Conservation (phyloP, 2,888 invertebrate genomes). For the Chaetogeoica ovagalla region DNA sequence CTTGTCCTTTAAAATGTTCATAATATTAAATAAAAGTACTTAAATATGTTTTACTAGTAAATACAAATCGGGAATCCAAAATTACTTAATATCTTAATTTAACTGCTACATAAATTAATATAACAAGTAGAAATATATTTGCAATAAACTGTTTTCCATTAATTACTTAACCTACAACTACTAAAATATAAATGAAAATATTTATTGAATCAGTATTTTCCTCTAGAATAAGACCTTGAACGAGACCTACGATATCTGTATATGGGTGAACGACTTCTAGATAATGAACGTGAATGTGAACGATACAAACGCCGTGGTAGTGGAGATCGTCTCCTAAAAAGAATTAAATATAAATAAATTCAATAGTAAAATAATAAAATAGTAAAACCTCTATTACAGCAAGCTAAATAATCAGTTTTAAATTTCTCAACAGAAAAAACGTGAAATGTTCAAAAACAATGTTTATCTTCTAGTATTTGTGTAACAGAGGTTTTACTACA, state of each 20-base stretch:
- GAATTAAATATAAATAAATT: background rate
- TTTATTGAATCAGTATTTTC: constrained; percentile 24
- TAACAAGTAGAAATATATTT: background rate
- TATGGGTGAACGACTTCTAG: constrained; percentile 45
- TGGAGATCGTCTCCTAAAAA: constrained; percentile 48
- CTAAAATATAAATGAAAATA: background rate
- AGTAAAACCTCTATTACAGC: constrained; percentile 11
- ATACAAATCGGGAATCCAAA: background rate
- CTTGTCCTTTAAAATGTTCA: background rate
- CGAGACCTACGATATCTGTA: constrained; percentile 23
- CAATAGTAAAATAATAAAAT: background rate
- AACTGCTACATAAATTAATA: background rate
- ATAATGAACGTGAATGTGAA: constrained; percentile 46
- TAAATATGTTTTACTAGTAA: background rate
- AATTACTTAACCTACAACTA: background rate
- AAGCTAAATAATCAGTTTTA: background rate
- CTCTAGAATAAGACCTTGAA: constrained; percentile 39
- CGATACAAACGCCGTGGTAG: constrained; percentile 35
- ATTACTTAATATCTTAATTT: background rate
- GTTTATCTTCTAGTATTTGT: background rate
- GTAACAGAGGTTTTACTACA: constrained; percentile 17
- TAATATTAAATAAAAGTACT: background rate
- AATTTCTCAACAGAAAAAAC: background rate
- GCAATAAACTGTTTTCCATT: background rate
- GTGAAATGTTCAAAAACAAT: background rate